Conservation (phyloP, 2,888 invertebrate genomes). For the Bellardia bayeri region DNA sequence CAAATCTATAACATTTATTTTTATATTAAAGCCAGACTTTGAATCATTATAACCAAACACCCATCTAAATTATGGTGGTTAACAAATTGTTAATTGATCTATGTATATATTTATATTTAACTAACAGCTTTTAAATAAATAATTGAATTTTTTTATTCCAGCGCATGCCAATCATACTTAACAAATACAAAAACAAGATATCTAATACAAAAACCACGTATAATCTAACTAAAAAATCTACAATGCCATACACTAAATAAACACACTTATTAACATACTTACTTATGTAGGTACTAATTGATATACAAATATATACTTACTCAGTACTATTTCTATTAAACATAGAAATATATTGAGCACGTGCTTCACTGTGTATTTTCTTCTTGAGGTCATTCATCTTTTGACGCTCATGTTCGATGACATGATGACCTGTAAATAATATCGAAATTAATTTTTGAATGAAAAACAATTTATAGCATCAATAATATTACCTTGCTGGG, state of each 20-base stretch:
- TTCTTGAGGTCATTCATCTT: slow-evolving; percentile 94
- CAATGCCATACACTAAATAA: background rate
- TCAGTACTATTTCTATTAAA: slow-evolving; percentile 76
- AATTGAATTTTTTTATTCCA: slow-evolving; percentile 13
- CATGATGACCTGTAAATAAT: slow-evolving; percentile 89
- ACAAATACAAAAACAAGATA: background rate
- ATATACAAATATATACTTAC: slow-evolving; percentile 73
- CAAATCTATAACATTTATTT: background rate
- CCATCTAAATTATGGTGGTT: slow-evolving; percentile 8
- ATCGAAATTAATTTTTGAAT: background rate
- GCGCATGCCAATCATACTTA: slow-evolving; percentile 35
- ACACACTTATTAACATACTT: background rate
- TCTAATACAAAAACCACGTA: background rate
- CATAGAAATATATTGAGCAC: slow-evolving; percentile 93
- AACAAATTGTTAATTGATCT: slow-evolving; percentile 36
- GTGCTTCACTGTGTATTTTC: slow-evolving; percentile 94
- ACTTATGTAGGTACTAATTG: slow-evolving; percentile 22
- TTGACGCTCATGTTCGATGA: slow-evolving; percentile 95
- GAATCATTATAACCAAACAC: background rate
- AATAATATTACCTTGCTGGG: slow-evolving; percentile 91
- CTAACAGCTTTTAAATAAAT: slow-evolving; percentile 42
- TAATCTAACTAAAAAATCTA: background rate
- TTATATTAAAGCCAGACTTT: slow-evolving; percentile 16
- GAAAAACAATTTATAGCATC: background rate
- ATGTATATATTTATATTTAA: slow-evolving; percentile 5